Percentiles rank a stretch among this genome's conserved stretches.
These are phyloP conservation scores for Acrocephalus arundinaceus DNA, from an alignment of 2,113 vertebrate genomes.

Conservation along the genomic window DNA sequence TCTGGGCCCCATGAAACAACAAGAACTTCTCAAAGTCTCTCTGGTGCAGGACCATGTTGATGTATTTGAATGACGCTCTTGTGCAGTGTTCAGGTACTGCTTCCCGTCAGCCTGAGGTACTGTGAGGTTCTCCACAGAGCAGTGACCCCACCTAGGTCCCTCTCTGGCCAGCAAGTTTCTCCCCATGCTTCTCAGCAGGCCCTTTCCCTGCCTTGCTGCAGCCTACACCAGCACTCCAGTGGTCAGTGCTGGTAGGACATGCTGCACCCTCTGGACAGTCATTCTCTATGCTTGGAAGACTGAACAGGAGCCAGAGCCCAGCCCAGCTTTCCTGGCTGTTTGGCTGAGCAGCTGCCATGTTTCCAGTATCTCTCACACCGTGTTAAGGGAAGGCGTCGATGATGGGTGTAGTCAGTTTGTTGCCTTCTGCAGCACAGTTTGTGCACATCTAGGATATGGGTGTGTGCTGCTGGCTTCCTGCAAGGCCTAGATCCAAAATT, in stretches of 20 bases:
- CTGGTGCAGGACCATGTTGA: not conserved
- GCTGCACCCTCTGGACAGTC: not conserved
- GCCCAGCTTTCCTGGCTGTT: not conserved
- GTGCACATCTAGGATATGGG: slow-evolving; percentile 55
- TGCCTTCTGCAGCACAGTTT: not conserved
- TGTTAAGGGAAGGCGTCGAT: not conserved
- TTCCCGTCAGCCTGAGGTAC: not conserved
- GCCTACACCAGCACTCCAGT: not conserved
- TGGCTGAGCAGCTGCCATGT: not conserved
- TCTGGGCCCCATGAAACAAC: not conserved
- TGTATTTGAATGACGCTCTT: not conserved
- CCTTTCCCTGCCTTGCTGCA: not conserved
- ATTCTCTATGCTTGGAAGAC: not conserved
- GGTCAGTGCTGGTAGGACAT: not conserved
- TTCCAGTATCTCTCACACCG: not conserved
- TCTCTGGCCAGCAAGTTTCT: not conserved
- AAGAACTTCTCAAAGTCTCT: not conserved
- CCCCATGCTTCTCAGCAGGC: not conserved
- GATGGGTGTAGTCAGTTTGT: not conserved
- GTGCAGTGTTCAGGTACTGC: not conserved
- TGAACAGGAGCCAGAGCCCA: not conserved
- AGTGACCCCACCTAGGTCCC: not conserved
- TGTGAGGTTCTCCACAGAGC: not conserved
- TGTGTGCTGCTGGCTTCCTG: slow-evolving; percentile 46
- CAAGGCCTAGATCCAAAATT: slow-evolving; percentile 14